Evolutionary conservation across 2,888 invertebrate genomes (phyloP).

Genomic region (Sylvicola cinctus): DNA sequence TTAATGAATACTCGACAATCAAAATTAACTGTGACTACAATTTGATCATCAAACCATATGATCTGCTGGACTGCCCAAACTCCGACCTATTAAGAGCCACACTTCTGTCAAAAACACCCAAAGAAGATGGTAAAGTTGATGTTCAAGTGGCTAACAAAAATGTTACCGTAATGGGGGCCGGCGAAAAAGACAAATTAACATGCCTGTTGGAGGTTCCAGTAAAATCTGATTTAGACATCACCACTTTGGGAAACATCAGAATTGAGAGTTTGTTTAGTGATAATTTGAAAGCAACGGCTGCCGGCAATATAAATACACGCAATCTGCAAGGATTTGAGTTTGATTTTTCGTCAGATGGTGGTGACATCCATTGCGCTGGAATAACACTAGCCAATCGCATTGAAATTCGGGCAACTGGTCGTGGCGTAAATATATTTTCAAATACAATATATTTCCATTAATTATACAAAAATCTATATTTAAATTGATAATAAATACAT

Average conservation of each 20-base stretch:
- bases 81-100: constrained; percentile 6
- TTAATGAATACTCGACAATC: constrained; percentile 7
- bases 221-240: constrained; percentile 15
- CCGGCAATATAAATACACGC: constrained; percentile 14
- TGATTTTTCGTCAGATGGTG: constrained; percentile 13
- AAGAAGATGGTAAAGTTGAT: constrained; percentile 1
- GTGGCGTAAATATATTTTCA: constrained; percentile 11
- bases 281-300: constrained; percentile 12
- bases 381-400: constrained; percentile 15
- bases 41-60: constrained; percentile 6
- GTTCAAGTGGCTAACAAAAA: constrained; percentile 4
- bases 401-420: constrained; percentile 13
- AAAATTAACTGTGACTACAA: constrained; percentile 6
- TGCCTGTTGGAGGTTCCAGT: constrained; percentile 16
- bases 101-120: neutral
- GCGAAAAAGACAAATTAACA: neutral
- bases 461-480: constrained; percentile 8
- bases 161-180: constrained; percentile 2
- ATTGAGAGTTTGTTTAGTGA: constrained; percentile 16
- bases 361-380: constrained; percentile 17
- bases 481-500: neutral
- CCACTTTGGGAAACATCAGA: constrained; percentile 10
- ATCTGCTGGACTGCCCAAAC: constrained; percentile 8
- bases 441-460: neutral
- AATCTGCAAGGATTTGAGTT: constrained; percentile 16